Evolutionary conservation across 2,888 invertebrate genomes (phyloP).

Genomic region (Bombylius discolor): DNA sequence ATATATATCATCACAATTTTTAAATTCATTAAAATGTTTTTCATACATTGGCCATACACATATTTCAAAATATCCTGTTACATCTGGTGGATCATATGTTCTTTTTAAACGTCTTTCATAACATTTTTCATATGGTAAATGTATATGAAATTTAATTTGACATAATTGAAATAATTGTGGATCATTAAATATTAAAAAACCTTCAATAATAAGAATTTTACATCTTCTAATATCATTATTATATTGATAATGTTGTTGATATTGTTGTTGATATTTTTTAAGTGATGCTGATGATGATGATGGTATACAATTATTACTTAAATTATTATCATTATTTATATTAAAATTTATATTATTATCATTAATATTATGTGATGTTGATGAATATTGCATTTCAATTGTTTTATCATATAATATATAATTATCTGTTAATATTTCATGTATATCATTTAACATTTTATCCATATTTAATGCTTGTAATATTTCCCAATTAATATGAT

Average conservation of each 20-base stretch:
- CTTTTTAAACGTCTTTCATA: constrained; percentile 45
- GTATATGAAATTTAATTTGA: constrained; percentile 60
- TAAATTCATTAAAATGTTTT: constrained; percentile 40
- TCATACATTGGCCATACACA: constrained; percentile 86
- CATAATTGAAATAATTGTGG: constrained; percentile 53
- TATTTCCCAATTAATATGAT: constrained; percentile 65
- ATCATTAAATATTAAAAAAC: constrained; percentile 62
- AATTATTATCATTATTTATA: not conserved
- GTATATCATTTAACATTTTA: constrained; percentile 49
- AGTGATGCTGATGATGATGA: constrained; percentile 8
- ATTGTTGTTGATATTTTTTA: constrained; percentile 16
- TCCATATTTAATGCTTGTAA: constrained; percentile 59
- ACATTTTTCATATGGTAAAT: constrained; percentile 56
- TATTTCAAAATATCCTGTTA: constrained; percentile 73
- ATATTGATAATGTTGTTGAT: constrained; percentile 8
- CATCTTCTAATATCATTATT: constrained; percentile 13
- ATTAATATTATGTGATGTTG: not conserved
- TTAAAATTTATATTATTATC: not conserved
- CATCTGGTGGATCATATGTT: constrained; percentile 76
- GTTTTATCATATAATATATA: constrained; percentile 8
- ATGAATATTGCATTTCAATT: not conserved
- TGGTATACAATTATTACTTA: constrained; percentile 10
- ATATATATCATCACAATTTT: constrained; percentile 30
- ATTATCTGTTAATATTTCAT: constrained; percentile 28
- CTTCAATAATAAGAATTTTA: constrained; percentile 57